A percentile compares a stretch with the other conserved stretches of the same genome.
These are phyloP conservation scores for Cromileptes altivelis DNA, from an alignment of 2,113 vertebrate species.

Conservation along the genomic window DNA sequence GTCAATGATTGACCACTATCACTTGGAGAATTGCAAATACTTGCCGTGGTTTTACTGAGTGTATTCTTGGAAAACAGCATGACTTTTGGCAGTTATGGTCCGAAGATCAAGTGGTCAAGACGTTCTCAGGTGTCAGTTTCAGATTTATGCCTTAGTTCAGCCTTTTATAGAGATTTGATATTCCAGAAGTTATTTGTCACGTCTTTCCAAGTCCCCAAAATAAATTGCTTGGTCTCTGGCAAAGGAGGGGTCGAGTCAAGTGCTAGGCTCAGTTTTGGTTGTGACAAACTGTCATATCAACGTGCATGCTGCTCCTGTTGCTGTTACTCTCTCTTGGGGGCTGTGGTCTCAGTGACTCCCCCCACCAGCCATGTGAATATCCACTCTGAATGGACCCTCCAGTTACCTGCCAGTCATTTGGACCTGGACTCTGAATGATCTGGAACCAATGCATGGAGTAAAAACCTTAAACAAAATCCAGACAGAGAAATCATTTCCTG, in stretches of 20 bases:
- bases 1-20: not conserved
- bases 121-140: conserved; percentile 79
- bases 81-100: conserved; percentile 40
- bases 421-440: conserved; percentile 54
- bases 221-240: conserved; percentile 81
- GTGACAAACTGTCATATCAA: conserved; percentile 83
- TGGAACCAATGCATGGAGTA: conserved; percentile 63
- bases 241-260: conserved; percentile 72
- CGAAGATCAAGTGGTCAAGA: conserved; percentile 72
- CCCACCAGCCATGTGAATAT: conserved; percentile 58
- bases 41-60: conserved; percentile 20
- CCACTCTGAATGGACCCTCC: conserved; percentile 64
- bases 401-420: conserved; percentile 56
- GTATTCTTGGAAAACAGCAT: conserved; percentile 71
- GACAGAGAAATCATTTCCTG: conserved; percentile 29
- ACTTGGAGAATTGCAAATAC: conserved; percentile 39
- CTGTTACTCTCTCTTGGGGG: conserved; percentile 65
- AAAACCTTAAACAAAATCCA: conserved; percentile 36
- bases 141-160: conserved; percentile 85
- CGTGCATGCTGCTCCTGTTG: conserved; percentile 70
- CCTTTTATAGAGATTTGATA: conserved; percentile 88
- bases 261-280: conserved; percentile 78
- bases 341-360: conserved; percentile 63
- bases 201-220: conserved; percentile 85
- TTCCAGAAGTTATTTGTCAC: conserved; percentile 86